Evolutionary conservation across 2,888 invertebrate genomes (phyloP), one percentile per base, ranked within the genome.

Genomic region (Agriopis aurantiaria): DNA sequence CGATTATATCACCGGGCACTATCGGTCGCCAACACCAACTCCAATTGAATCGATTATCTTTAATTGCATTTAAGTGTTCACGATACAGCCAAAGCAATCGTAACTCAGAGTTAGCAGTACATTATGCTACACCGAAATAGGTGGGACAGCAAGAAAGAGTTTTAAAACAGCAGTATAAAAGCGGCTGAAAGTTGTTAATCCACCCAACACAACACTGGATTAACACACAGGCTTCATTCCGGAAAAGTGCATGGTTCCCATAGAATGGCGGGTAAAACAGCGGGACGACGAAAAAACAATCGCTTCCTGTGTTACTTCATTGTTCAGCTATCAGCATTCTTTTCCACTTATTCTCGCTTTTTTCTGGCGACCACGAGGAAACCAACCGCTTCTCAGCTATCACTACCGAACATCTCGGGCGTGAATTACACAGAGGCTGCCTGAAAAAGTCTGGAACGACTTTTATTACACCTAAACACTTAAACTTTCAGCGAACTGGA

Each of bases 401-500:
- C 66, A 11, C 41, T 1, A 23, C 9, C 23, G 52, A 48, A 23
- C 14, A 62, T 57, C 45, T 57, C 62, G 49, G 49, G 61, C 61
- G 57, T 46, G 63, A 63, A 68, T 63, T 46, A 68, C 62, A 48
- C 40, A 49, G 61, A 57, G 60, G 43, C 61, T 56, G 45, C 40
- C 57, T 56, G 64, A 61, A 62, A 62, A 57, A 64, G 59, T 40
- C 51, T 64, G 53, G 63, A 73, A 77, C 52, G 49, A 52, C 71
- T 71, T 72, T 63, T 75, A 68, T 72, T 65, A 66, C 67, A 64
- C 41, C 65, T 52, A 66, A 68, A 75, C 65, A 71, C 72, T 73
- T 57, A 41, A 68, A 71, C 65, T 75, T 64, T 49, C 55, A 64
- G 52, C 59, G 66, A 51, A 69, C 43, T 73, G 65, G 73, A 75